Evolutionary conservation across 2,113 vertebrate species (phyloP), one percentile per base, ranked within the genome.

Genomic region (Psilopsiagon aymara): DNA sequence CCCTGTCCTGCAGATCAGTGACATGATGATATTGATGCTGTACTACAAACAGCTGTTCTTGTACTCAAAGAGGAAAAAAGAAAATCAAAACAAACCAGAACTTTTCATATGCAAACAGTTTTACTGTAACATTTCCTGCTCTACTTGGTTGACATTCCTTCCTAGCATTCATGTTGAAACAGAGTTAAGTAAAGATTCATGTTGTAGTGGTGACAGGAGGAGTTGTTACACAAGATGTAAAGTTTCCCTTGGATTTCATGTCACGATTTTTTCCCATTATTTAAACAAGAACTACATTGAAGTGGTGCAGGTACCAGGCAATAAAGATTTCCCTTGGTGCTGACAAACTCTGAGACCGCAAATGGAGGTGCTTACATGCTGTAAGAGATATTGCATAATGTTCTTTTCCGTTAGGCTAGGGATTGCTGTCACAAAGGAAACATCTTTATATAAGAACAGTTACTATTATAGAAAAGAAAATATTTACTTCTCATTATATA

Each of bases 241-340:
- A 82, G 89, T 95, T 97, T 97, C 95, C 95, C 89, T 96, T 93
- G 82, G 89, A 96, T 95, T 95, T 94, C 94, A 80, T 95, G 94
- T 96, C 94, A 97, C 68, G n/a, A 90, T 96, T 97, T 96, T 97
- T 97, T 95, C 91, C 94, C 94, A 92, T 97, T 97, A 97, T 95
- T 97, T 96, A 92, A 97, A 97, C 93, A 97, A 97, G 89, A 95
- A 95, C 47, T 94, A 27, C 89, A 93, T 96, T 97, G 92, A 96
- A 97, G 87, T 88, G 89, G 51, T 91, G 82, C 91, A 96, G 95
- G 92, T 97, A 97, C 88, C 85, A 96, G 88, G 93, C 95, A 93
- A 93, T 94, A 97, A 95, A 96, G 92, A 94, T 96, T 97, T 95
- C 96, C 76, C 80, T 69, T 71, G 82, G 92, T 95, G 95, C 84